Evolutionary conservation across 2,888 invertebrate species (phyloP), one percentile per base, ranked within the genome.

Genomic region (Deilephila elpenor): DNA sequence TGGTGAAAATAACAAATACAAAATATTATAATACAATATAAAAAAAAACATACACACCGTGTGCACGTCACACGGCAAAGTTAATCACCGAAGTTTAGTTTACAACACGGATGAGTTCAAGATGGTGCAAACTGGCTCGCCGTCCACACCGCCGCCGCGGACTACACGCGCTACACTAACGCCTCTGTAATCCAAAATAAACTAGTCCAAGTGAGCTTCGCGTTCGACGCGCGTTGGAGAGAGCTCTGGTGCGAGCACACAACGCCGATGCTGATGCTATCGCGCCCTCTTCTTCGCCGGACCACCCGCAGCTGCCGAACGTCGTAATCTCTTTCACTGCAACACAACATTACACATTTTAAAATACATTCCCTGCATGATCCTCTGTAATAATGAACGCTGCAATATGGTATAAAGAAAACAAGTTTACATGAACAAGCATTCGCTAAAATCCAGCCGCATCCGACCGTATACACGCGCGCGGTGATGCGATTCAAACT

Each of bases 281-380:
- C 91, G 92, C 88, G 89, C 89, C 84, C 88, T 87, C 89, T 93
- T 93, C 85, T 84, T 88, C 76, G 86, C 87, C 84, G 93, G 90
- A 83, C 88, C 91, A 83, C 89, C 88, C 79, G 89, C 84, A 81
- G 86, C 89, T 84, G 92, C 89, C 92, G 93, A 89, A 89, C 93
- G 91, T 84, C 90, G 89, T 85, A 88, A 86, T 91, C 90, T 89
- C 89, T 93, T 93, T 93, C 93, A 93, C 93, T 93, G 93, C 3
- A 83, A 86, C 62, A 75, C 1, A 73, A 72, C 37, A 70, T 53
- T 25, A 72, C 59, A 61, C 76, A 70, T 77, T 34, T 37, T 56
- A 25, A 59, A 34, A 7, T 17, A 59, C n/a, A 37, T 20, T 37
- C 14, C 5, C n/a, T 14, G 20, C 3, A 11, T 44, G 44, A 14